Evolutionary conservation across 2,888 invertebrate genomes (phyloP).

Genomic region (Scaptomyza cyrtandrae): DNA sequence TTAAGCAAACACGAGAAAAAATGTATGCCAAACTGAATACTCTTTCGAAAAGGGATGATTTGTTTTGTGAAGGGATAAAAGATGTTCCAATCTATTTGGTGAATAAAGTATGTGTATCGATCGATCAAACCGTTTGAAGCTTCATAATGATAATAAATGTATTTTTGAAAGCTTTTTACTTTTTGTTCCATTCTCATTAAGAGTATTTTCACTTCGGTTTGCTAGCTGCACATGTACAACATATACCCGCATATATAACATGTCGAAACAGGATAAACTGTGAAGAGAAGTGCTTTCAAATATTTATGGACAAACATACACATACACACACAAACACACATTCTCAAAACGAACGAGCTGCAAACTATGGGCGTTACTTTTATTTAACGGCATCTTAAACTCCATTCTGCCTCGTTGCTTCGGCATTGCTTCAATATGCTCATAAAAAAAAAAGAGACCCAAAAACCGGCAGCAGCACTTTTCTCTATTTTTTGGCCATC

Average conservation of each 20-base stretch:
- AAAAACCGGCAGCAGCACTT: constrained; percentile 55
- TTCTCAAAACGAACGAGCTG: constrained; percentile 29
- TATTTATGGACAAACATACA: constrained; percentile 14
- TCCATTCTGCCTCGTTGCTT: constrained; percentile 30
- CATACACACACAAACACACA: background rate
- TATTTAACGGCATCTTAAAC: constrained; percentile 65
- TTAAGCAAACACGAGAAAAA: constrained; percentile 47
- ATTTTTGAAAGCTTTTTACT: too few relatives aligned
- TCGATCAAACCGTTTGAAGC: too few relatives aligned
- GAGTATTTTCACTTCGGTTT: background rate
- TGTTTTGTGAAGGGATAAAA: too few relatives aligned
- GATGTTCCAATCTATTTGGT: too few relatives aligned
- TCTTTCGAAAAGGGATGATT: background rate
- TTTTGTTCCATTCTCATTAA: background rate
- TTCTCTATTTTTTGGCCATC: constrained; percentile 45
- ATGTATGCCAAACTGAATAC: constrained; percentile 63
- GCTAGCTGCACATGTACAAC: background rate
- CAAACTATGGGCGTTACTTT: constrained; percentile 65
- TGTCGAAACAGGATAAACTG: constrained; percentile 16
- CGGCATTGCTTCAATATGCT: constrained; percentile 44
- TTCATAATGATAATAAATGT: too few relatives aligned
- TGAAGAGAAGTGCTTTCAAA: constrained; percentile 28
- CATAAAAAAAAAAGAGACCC: constrained; percentile 61
- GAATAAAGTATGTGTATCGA: too few relatives aligned
- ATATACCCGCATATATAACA: constrained; percentile 64